Evolutionary conservation across 1,140 invertebrate genomes (phyloP).

Genomic region (Hycleus phaleratus): DNA sequence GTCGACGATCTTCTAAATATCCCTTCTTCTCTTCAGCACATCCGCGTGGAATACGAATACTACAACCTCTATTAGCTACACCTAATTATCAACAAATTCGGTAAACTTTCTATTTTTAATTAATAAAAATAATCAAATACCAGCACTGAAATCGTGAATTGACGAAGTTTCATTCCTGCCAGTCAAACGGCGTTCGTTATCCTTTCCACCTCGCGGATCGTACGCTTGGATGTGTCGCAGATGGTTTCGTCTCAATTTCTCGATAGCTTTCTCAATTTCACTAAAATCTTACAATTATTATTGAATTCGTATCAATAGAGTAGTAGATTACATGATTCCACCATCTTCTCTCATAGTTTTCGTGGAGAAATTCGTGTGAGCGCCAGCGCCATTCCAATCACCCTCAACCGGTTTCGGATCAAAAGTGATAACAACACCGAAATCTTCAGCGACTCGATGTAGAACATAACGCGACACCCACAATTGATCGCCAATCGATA

Average conservation of each 20-base stretch:
- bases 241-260: conserved; percentile 75
- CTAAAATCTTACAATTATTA: conserved; percentile 36
- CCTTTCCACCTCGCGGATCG: conserved; percentile 73
- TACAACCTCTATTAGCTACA: conserved; percentile 71
- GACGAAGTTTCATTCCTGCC: conserved; percentile 79
- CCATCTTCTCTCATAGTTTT: conserved; percentile 76
- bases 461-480: conserved; percentile 86
- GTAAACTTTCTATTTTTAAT: background rate
- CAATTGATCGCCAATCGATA: conserved; percentile 77
- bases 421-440: conserved; percentile 72
- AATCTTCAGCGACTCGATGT: conserved; percentile 83
- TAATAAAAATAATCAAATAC: conserved; percentile 13
- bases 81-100: conserved; percentile 40
- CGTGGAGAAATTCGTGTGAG: conserved; percentile 86
- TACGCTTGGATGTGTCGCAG: conserved; percentile 82
- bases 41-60: conserved; percentile 74
- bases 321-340: conserved; percentile 49
- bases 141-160: conserved; percentile 70
- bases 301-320: no score
- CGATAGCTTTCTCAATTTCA: conserved; percentile 72
- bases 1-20: conserved; percentile 89
- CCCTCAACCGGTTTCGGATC: conserved; percentile 84
- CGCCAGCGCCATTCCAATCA: conserved; percentile 89
- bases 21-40: conserved; percentile 83
- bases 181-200: conserved; percentile 81